Conservation (phyloP, 2,113 vertebrate species). For the Festucalex cinctus region DNA sequence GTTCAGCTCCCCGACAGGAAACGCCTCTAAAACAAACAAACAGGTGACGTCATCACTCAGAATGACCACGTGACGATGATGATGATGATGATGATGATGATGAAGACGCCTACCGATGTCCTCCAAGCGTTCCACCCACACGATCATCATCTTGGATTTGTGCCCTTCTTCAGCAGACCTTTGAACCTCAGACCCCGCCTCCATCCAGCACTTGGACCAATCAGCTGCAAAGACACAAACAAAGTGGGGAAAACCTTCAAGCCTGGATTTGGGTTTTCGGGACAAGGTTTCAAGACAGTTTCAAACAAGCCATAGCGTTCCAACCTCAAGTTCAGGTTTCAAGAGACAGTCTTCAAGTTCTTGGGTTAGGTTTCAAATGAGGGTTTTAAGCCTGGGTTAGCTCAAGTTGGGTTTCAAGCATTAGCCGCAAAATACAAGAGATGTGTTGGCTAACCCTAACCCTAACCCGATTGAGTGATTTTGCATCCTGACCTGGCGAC, state of each 20-base stretch:
- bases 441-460: too few species aligned
- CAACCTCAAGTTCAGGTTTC: too few species aligned
- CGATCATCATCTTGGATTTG: constrained; percentile 4
- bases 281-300: too few species aligned
- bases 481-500: constrained; percentile 12
- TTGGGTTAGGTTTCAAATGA: too few species aligned
- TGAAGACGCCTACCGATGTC: constrained; percentile 25
- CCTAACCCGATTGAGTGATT: too few species aligned
- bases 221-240: not conserved
- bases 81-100: not conserved
- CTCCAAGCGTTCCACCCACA: constrained; percentile 36
- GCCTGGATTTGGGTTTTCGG: too few species aligned
- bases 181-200: not conserved
- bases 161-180: not conserved
- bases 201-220: constrained; percentile 2
- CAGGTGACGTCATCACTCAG: not conserved
- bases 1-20: not conserved
- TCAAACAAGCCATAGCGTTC: too few species aligned
- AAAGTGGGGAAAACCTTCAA: too few species aligned
- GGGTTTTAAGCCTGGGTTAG: too few species aligned
- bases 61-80: not conserved
- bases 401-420: too few species aligned
- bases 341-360: too few species aligned
- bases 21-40: not conserved
- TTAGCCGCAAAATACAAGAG: too few species aligned